Conservation (phyloP, 2,888 invertebrate genomes). For the Oscheius sp. region DNA sequence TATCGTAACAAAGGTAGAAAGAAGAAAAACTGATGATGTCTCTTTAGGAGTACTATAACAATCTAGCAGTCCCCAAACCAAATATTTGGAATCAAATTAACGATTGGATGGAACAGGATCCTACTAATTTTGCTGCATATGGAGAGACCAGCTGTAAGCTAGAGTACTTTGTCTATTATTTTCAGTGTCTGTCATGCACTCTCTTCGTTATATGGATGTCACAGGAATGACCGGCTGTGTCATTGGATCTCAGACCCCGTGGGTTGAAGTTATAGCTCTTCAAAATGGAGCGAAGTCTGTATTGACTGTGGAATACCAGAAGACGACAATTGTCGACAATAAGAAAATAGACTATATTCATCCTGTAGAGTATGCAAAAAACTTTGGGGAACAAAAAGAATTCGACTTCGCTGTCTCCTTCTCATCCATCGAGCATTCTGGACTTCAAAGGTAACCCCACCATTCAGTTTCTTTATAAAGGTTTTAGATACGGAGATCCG, state of each 20-base stretch:
- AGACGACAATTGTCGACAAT: slow-evolving; percentile 27
- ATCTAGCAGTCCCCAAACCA: background rate
- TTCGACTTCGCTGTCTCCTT: slow-evolving; percentile 45
- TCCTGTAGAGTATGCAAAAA: slow-evolving; percentile 33
- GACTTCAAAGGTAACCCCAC: slow-evolving; percentile 37
- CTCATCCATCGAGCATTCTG: slow-evolving; percentile 47
- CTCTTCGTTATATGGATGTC: slow-evolving; percentile 31
- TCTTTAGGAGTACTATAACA: background rate
- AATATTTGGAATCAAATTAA: slow-evolving; percentile 12
- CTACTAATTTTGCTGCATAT: background rate
- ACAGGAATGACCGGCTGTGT: slow-evolving; percentile 32
- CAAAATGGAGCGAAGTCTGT: slow-evolving; percentile 19
- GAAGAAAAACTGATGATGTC: background rate
- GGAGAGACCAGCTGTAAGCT: background rate
- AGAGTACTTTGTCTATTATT: background rate
- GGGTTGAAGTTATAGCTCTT: slow-evolving; percentile 40
- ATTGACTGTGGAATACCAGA: slow-evolving; percentile 41
- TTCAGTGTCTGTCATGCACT: slow-evolving; percentile 34
- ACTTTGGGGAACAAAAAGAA: slow-evolving; percentile 25
- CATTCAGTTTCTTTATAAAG: too few species aligned
- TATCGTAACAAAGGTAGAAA: background rate
- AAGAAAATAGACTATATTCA: slow-evolving; percentile 34
- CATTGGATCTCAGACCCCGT: slow-evolving; percentile 42
- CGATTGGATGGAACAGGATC: background rate
- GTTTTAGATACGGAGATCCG: slow-evolving; percentile 47